Evolutionary conservation across 2,888 invertebrate genomes (phyloP).

Genomic region (Dynastes maya): DNA sequence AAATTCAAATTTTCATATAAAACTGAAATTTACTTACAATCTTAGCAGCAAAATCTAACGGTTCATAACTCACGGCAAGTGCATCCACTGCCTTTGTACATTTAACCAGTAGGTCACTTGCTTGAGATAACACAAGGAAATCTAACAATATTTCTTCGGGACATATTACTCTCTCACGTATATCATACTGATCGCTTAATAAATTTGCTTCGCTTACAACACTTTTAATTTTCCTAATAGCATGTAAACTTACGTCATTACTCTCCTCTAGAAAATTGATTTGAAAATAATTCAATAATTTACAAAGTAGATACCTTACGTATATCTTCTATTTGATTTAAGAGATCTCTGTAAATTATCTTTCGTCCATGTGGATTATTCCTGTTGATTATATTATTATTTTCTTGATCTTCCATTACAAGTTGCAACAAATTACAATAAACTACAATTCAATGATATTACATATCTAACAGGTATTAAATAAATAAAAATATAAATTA

Average conservation of each 20-base stretch:
- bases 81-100: slow-evolving; percentile 65
- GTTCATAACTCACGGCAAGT: slow-evolving; percentile 71
- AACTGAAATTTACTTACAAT: slow-evolving; percentile 66
- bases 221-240: slow-evolving; percentile 61
- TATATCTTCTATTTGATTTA: slow-evolving; percentile 61
- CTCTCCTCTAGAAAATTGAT: slow-evolving; percentile 56
- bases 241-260: slow-evolving; percentile 58
- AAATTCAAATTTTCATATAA: neutral
- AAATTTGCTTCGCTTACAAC: slow-evolving; percentile 62
- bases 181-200: slow-evolving; percentile 60
- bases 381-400: slow-evolving; percentile 47
- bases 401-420: slow-evolving; percentile 50
- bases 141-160: slow-evolving; percentile 67
- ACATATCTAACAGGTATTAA: no score
- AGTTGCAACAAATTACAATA: no score
- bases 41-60: slow-evolving; percentile 70
- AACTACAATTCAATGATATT: neutral
- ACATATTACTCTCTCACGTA: slow-evolving; percentile 63
- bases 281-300: neutral
- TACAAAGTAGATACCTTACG: slow-evolving; percentile 55
- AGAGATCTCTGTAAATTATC: slow-evolving; percentile 58
- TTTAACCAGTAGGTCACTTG: slow-evolving; percentile 64
- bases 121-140: slow-evolving; percentile 64
- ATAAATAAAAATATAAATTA: no score
- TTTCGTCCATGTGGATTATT: slow-evolving; percentile 54